phyloP scores from a whole-genome alignment of 2,797 vertebrate genomes.

The Phaenicophaeus curvirostris region DNA sequence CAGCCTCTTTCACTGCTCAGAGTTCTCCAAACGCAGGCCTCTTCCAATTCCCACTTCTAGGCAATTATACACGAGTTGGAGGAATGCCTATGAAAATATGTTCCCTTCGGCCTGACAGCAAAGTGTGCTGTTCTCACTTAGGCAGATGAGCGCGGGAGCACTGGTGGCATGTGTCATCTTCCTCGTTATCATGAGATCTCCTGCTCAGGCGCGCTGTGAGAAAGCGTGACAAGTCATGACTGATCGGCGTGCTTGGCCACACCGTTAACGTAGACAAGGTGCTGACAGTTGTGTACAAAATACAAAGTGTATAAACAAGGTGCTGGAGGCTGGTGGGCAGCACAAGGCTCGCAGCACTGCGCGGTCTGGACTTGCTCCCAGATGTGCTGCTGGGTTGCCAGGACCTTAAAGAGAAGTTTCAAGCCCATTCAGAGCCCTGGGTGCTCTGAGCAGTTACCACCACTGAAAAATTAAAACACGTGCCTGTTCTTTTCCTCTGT shows the following conservation, averaged over 20 bases:
- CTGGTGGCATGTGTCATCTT: constrained; percentile 59
- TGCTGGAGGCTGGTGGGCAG: neutral
- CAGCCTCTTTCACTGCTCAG: constrained; percentile 25
- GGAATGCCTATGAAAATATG: constrained; percentile 64
- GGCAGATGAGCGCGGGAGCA: constrained; percentile 27
- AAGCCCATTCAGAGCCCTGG: neutral
- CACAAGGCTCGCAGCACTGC: neutral
- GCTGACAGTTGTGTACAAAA: constrained; percentile 36
- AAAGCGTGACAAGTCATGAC: neutral
- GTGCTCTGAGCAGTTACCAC: neutral
- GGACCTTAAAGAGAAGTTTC: neutral
- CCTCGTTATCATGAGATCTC: constrained; percentile 31
- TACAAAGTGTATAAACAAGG: neutral
- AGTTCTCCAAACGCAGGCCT: constrained; percentile 18
- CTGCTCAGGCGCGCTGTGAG: neutral
- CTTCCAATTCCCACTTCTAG: constrained; percentile 63
- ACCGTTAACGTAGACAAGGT: neutral
- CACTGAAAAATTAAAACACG: neutral
- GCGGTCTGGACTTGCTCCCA: neutral
- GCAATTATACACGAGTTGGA: constrained; percentile 64
- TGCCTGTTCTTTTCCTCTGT: neutral
- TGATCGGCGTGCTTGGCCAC: neutral
- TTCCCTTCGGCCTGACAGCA: constrained; percentile 64
- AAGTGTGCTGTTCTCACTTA: constrained; percentile 65
- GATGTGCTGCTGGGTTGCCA: neutral